Base-by-base conservation (phyloP, 2,888 invertebrate genomes). In the Lycocerus yunnanus region DNA sequence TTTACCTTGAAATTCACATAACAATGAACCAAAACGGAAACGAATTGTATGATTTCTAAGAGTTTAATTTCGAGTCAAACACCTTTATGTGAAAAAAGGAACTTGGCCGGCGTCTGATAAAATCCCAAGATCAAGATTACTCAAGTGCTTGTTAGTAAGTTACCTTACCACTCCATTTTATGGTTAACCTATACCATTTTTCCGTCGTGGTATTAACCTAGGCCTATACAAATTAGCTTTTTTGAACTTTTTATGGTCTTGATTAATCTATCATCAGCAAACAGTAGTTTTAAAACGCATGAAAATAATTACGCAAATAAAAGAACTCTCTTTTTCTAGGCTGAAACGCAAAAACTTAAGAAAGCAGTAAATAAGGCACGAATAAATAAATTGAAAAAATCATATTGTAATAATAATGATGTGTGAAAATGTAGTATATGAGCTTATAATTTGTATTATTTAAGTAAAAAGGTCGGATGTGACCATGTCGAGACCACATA, bases 11-110 rank as follows among this genome's bases (percentile, higher is more conserved):
- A 71, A 68, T 70, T 71, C 61, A 58, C 65, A 68, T 74, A 74
- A 68, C 74, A 74, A 71, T 74, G 74, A 74, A 74, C 71, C 68
- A 71, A 65, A 74, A 74, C 67, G 74, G 74, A 74, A 74, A 74
- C 68, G 74, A 71, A 71, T 67, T 66, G 18, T 70, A 68, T 73
- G 73, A 67, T 63, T 66, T 63, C 66, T 58, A 61, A 16, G 21
- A 15, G 14, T 58, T 63, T 15, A 21, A 15, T 43, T 58, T 59
- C 18, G 21, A 66, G 71, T 71, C 71, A 71, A 71, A 21, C 66
- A 71, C 71, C 71, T 59, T 71, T 24, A 43, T n/a, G 66, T 24
- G 66, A 24, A 66, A 27, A 24, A 27, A 27, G 11, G 27, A 66
- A 21, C n/a, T 16, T 16, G 20, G 13, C 18, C 14, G 6, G 9